Conservation (phyloP, 2,888 invertebrate species). For the Ommatoiulus sabulosus region DNA sequence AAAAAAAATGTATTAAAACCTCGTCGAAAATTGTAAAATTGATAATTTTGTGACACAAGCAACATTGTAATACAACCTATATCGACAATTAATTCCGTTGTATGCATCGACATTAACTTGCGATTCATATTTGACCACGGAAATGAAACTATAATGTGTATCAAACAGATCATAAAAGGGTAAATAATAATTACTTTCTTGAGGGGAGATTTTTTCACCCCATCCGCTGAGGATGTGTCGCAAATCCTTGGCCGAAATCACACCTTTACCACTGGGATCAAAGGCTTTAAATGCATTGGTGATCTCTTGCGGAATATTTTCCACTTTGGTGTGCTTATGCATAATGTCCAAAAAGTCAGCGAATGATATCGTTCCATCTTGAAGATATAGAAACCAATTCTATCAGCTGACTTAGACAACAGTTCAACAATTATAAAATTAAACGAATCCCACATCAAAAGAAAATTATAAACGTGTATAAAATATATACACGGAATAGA, state of each 20-base stretch:
- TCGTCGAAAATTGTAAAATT: too few relatives aligned
- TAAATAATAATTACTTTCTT: constrained; percentile 71
- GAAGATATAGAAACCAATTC: neutral
- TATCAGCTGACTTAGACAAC: neutral
- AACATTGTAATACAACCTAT: too few relatives aligned
- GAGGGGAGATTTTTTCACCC: constrained; percentile 84
- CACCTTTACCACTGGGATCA: constrained; percentile 77
- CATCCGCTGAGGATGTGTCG: constrained; percentile 88
- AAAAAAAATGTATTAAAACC: too few relatives aligned
- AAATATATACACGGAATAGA: too few relatives aligned
- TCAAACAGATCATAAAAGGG: neutral
- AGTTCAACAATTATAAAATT: too few relatives aligned
- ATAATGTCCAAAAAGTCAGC: constrained; percentile 95
- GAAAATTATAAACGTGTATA: too few relatives aligned
- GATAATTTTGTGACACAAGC: too few relatives aligned
- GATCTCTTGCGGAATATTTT: constrained; percentile 85
- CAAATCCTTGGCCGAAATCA: constrained; percentile 84
- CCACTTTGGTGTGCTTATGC: constrained; percentile 88
- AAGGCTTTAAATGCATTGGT: constrained; percentile 90
- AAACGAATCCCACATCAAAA: too few relatives aligned
- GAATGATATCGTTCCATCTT: constrained; percentile 91
- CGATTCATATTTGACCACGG: too few relatives aligned
- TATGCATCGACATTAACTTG: too few relatives aligned
- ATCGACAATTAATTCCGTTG: too few relatives aligned
- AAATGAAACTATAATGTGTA: too few relatives aligned